Percentiles rank a stretch among this genome's conserved stretches.
phyloP scores from a whole-genome alignment of 2,888 invertebrate species.

The Atherix ibis region DNA sequence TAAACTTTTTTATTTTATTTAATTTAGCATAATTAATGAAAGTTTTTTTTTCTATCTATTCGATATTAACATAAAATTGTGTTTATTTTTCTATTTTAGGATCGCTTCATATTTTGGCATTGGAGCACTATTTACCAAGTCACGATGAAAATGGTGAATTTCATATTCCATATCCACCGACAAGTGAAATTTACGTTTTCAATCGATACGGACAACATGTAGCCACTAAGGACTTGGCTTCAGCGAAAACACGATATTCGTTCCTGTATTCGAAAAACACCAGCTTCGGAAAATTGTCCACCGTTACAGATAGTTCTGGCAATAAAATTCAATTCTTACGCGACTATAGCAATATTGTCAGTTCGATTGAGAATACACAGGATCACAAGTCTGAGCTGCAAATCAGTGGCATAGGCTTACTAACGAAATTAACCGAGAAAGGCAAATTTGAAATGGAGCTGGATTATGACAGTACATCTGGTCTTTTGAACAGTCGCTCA shows the following conservation, averaged over 20 bases:
- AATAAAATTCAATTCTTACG: constrained; percentile 81
- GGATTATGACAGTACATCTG: constrained; percentile 80
- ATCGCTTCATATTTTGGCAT: constrained; percentile 64
- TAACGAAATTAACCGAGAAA: constrained; percentile 76
- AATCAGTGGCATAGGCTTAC: constrained; percentile 82
- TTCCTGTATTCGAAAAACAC: constrained; percentile 96
- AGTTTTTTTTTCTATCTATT: background rate
- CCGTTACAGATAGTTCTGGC: constrained; percentile 86
- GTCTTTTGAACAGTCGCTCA: constrained; percentile 69
- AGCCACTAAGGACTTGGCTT: constrained; percentile 83
- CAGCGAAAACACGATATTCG: constrained; percentile 86
- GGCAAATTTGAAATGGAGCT: constrained; percentile 78
- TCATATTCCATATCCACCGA: constrained; percentile 83
- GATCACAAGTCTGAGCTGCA: constrained; percentile 83
- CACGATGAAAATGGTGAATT: constrained; percentile 83
- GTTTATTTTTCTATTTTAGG: constrained; percentile 32
- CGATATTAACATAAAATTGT: background rate
- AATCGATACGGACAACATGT: constrained; percentile 94
- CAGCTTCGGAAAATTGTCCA: constrained; percentile 83
- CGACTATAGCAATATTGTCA: constrained; percentile 84
- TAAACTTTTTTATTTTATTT: no score
- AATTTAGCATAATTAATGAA: no score
- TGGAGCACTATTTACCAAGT: constrained; percentile 74
- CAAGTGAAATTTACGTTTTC: constrained; percentile 86
- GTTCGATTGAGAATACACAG: constrained; percentile 86